phyloP scores from a whole-genome alignment of 2,888 invertebrate genomes.

The Syritta pipiens region DNA sequence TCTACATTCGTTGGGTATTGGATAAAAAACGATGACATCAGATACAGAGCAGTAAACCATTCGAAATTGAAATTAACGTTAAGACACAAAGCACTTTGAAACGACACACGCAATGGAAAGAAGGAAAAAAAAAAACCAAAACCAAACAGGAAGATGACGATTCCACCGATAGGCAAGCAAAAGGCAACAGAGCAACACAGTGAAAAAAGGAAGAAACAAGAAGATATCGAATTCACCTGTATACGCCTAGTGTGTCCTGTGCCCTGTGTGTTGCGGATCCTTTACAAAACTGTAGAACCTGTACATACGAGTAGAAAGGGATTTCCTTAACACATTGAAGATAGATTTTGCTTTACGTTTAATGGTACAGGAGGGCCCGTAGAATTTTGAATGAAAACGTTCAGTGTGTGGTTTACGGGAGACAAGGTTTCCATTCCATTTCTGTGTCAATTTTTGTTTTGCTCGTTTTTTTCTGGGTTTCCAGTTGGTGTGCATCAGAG shows the following conservation, averaged over 20 bases:
- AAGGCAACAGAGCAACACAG: not conserved
- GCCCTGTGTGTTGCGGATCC: conserved; percentile 6
- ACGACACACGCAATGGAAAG: not conserved
- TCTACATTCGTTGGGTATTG: not conserved
- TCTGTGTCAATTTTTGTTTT: not conserved
- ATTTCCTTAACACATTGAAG: conserved; percentile 35
- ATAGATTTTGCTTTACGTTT: conserved; percentile 34
- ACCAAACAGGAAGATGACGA: conserved; percentile 2
- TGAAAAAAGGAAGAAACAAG: conserved; percentile 19
- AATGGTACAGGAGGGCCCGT: conserved; percentile 25
- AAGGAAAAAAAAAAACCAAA: not conserved
- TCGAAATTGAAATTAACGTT: conserved; percentile 44
- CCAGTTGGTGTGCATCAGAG: not conserved
- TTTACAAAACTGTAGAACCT: too few species aligned
- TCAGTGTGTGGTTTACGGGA: conserved; percentile 1
- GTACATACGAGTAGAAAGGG: too few species aligned
- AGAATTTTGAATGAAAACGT: conserved; percentile 27
- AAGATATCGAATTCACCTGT: conserved; percentile 56
- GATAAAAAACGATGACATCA: conserved; percentile 18
- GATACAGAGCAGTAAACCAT: conserved; percentile 33
- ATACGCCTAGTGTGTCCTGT: conserved; percentile 2
- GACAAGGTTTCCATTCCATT: not conserved
- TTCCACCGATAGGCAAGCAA: conserved; percentile 3
- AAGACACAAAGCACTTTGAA: conserved; percentile 3
- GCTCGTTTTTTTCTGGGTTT: conserved; percentile 2